A percentile compares a stretch with the other conserved stretches of the same genome.
These are phyloP conservation scores for Chelonoidis abingdonii DNA, from an alignment of 2,113 vertebrate species.

Conservation along the genomic window DNA sequence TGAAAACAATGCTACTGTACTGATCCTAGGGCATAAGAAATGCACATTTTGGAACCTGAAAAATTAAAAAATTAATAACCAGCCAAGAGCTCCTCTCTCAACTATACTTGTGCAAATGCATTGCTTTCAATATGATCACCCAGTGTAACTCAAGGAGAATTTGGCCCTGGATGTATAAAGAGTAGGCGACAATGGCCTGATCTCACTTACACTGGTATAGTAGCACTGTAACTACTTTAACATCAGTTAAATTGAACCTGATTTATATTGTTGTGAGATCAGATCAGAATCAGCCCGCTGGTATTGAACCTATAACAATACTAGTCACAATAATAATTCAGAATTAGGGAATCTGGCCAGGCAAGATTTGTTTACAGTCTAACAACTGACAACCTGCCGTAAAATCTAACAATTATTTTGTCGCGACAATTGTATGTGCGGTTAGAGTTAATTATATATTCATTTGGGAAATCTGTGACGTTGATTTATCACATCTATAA, in stretches of 20 bases:
- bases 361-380: background rate
- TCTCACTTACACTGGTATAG: background rate
- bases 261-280: background rate
- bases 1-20: background rate
- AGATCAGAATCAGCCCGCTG: background rate
- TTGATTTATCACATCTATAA: background rate
- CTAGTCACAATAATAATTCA: background rate
- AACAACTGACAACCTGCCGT: background rate
- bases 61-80: background rate
- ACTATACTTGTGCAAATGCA: background rate
- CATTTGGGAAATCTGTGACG: background rate
- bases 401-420: background rate
- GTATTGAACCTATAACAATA: background rate
- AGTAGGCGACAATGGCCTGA: background rate
- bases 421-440: background rate
- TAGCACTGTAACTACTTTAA: background rate
- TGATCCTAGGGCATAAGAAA: background rate
- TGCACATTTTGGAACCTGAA: background rate
- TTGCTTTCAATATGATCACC: fast-evolving
- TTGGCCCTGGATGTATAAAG: background rate
- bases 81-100: background rate
- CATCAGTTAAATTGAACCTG: background rate
- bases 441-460: background rate
- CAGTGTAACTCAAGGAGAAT: background rate
- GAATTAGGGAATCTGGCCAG: background rate